Conservation (phyloP, 2,888 invertebrate species). For the Idaea dimidiata region DNA sequence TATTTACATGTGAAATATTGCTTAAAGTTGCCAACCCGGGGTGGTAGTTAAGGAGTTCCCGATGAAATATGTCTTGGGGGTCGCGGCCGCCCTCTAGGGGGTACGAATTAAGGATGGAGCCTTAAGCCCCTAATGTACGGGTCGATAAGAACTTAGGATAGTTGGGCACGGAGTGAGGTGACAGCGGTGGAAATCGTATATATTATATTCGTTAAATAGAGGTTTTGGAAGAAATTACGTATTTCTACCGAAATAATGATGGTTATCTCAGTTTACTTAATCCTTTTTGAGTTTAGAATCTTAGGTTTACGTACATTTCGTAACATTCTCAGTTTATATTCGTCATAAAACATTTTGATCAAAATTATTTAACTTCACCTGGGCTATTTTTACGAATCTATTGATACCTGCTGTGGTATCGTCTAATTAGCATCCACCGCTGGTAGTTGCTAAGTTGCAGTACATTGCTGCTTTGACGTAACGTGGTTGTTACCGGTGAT, state of each 20-base stretch:
- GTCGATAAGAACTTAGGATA: slow-evolving; percentile 65
- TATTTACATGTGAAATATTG: slow-evolving; percentile 72
- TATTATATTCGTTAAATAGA: not conserved
- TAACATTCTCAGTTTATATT: too few species aligned
- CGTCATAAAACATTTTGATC: too few species aligned
- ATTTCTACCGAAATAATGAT: not conserved
- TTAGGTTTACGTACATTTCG: too few species aligned
- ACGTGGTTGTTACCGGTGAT: too few species aligned
- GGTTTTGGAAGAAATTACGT: not conserved
- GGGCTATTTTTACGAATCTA: too few species aligned
- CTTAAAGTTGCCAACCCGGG: slow-evolving; percentile 60
- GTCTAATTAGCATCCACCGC: too few species aligned
- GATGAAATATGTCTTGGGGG: slow-evolving; percentile 79
- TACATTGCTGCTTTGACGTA: too few species aligned
- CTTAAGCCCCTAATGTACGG: slow-evolving; percentile 66
- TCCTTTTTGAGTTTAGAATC: too few species aligned
- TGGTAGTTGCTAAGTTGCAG: too few species aligned
- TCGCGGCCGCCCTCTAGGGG: slow-evolving; percentile 34
- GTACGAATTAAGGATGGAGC: slow-evolving; percentile 61
- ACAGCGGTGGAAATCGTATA: not conserved
- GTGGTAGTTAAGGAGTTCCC: slow-evolving; percentile 67
- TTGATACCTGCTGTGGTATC: too few species aligned
- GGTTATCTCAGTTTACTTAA: too few species aligned
- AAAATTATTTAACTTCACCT: too few species aligned
- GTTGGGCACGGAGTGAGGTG: slow-evolving; percentile 27